Percentiles rank a stretch among this genome's conserved stretches.
phyloP scores from a whole-genome alignment of 2,888 invertebrate genomes.

The Byasa hedistus region DNA sequence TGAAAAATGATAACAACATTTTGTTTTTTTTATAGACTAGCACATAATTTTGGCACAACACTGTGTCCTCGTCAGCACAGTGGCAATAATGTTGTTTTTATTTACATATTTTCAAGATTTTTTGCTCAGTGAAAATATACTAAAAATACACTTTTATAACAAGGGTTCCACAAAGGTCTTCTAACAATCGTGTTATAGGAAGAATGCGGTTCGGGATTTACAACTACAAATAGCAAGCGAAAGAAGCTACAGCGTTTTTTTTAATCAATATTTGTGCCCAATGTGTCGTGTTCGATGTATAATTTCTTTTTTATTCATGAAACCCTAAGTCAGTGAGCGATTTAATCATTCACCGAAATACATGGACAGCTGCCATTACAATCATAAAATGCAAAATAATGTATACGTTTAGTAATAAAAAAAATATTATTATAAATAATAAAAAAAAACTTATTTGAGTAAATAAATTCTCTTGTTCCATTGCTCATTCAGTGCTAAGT shows the following conservation, averaged over 20 bases:
- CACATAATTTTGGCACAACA: conserved; percentile 79
- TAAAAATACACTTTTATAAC: conserved; percentile 42
- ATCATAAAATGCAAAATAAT: conserved; percentile 77
- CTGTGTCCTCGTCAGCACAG: conserved; percentile 65
- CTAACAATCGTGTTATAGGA: conserved; percentile 50
- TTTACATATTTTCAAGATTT: conserved; percentile 47
- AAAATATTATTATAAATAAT: conserved; percentile 67
- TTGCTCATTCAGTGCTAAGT: conserved; percentile 75
- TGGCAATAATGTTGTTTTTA: conserved; percentile 74
- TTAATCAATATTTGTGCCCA: conserved; percentile 74
- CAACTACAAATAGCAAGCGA: conserved; percentile 61
- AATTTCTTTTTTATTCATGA: conserved; percentile 71
- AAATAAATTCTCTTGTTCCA: conserved; percentile 80
- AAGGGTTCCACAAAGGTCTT: conserved; percentile 63
- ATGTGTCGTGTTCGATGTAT: conserved; percentile 80
- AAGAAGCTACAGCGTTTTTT: conserved; percentile 60
- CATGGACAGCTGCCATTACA: conserved; percentile 77
- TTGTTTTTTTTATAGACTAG: conserved; percentile 71
- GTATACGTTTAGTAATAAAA: conserved; percentile 70
- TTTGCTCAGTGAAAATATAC: conserved; percentile 61
- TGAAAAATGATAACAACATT: conserved; percentile 79
- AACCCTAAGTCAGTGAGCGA: conserved; percentile 69
- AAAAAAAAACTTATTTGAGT: conserved; percentile 75
- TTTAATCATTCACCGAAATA: conserved; percentile 60
- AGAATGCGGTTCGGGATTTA: conserved; percentile 53